A percentile compares a stretch with the other conserved stretches of the same genome.
Conservation (phyloP, 1,140 invertebrate genomes). For the Trichonephila clavipes region DNA sequence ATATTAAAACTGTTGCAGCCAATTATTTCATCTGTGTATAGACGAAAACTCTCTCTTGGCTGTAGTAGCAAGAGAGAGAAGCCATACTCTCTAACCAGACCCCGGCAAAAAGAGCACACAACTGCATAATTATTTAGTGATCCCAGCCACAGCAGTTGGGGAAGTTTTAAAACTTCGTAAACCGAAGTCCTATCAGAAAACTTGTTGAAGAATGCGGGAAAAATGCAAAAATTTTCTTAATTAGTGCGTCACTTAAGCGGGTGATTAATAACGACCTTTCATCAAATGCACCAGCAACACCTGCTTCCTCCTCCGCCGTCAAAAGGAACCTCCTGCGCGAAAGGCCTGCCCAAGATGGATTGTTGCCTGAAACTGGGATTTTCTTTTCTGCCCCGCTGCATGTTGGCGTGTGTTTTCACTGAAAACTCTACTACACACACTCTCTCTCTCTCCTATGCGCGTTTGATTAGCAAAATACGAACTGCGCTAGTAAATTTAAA, state of each 20-base stretch:
- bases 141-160: slow-evolving; percentile 8
- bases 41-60: neutral
- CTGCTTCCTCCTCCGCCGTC: slow-evolving; percentile 43
- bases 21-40: neutral
- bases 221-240: slow-evolving; percentile 72
- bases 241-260: slow-evolving; percentile 59
- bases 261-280: slow-evolving; percentile 68
- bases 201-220: slow-evolving; percentile 72
- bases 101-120: neutral
- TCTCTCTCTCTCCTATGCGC: too few species aligned
- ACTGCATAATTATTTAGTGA: slow-evolving; percentile 66
- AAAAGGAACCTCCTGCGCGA: neutral
- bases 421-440: neutral
- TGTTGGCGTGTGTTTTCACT: neutral
- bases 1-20: neutral
- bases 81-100: too few species aligned
- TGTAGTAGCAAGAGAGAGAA: neutral
- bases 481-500: neutral
- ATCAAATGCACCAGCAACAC: slow-evolving; percentile 45
- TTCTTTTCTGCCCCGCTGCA: slow-evolving; percentile 51
- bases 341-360: slow-evolving; percentile 52
- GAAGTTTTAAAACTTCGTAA: slow-evolving; percentile 59
- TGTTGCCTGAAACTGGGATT: neutral
- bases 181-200: slow-evolving; percentile 55
- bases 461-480: slow-evolving; percentile 10